Base-by-base conservation (phyloP, 2,797 vertebrate genomes). In the Sciaenops ocellatus region DNA sequence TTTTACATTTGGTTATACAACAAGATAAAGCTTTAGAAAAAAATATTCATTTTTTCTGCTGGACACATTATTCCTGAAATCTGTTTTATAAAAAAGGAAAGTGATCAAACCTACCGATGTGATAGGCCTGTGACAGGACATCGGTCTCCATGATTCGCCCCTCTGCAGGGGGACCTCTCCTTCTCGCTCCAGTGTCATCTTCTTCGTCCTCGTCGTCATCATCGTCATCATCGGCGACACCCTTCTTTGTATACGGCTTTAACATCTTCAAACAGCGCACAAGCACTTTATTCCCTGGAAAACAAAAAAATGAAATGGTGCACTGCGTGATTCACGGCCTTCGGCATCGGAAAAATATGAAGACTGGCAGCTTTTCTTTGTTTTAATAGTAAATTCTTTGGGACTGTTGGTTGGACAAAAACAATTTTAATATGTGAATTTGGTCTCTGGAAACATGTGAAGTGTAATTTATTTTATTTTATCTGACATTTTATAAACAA, bases 51-150 rank as follows among this genome's bases (percentile, higher is more conserved):
- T 24, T 42, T 6, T 26, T 60, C 9, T 41, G 13, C 6, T 20
- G 4, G 60, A 56, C 34, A 46, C 12, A 42, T 0, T 15, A 16
- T 34, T 64, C 24, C 24, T 1, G 26, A 20, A 5, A 38, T 47
- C 9, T 50, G 52, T 34, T 55, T 6, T 12, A 34, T 38, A 38
- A 68, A 22, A 2, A 3, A 61, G 4, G 8, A 18, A 30, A 44
- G 5, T 24, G 28, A 22, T 46, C 12, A 52, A 57, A 95, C 96
- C 28, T 91, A 99, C 98, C 95, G 48, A 98, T 94, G 38, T 96
- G 93, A 44, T 98, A 99, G 48, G 98, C 97, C 91, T 99, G 98
- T 0, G 96, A 94, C 52, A 99, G 90, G 74, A 97, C 83, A 61
- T 99, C 98, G 16, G 88, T 95, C 92, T 99, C 97, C 20, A 95